Conservation (phyloP, 2,113 vertebrate species). For the Chinchilla lanigera region DNA sequence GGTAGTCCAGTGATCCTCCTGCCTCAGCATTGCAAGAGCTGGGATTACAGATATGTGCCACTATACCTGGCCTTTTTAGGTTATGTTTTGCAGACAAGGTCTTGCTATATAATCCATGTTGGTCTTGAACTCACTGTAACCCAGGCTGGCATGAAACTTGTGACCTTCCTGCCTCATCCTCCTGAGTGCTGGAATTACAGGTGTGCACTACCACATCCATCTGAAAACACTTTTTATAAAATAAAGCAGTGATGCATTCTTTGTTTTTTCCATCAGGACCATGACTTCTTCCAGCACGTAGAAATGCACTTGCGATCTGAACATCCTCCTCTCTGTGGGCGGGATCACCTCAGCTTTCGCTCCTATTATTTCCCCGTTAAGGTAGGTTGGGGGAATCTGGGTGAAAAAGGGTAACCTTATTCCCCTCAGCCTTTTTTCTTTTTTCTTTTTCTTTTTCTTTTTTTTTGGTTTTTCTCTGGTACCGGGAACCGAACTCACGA, state of each 20-base stretch:
- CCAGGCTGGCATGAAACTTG: background rate
- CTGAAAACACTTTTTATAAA: background rate
- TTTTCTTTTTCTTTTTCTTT: no score
- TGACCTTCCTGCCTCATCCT: background rate
- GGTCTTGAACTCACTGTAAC: background rate
- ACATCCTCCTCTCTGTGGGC: slow-evolving; percentile 96
- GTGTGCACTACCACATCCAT: background rate
- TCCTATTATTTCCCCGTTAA: slow-evolving; percentile 99
- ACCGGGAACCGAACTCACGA: no score
- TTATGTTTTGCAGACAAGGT: background rate
- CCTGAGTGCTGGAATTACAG: background rate
- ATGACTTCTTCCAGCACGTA: slow-evolving; percentile 99
- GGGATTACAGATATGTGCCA: background rate
- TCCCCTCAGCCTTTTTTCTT: no score
- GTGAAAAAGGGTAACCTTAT: background rate
- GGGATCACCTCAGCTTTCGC: slow-evolving; percentile 98
- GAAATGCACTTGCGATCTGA: slow-evolving; percentile 99
- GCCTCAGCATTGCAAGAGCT: background rate
- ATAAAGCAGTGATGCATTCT: background rate
- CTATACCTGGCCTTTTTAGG: background rate
- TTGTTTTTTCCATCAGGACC: slow-evolving; percentile 89
- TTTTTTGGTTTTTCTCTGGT: no score
- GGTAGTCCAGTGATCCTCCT: no score
- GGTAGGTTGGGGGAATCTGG: slow-evolving; percentile 84
- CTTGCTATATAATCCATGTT: background rate